Evolutionary conservation across 2,113 vertebrate genomes (phyloP), one percentile per base, ranked within the genome.

Genomic region (Ptilorrhoa leucosticta): DNA sequence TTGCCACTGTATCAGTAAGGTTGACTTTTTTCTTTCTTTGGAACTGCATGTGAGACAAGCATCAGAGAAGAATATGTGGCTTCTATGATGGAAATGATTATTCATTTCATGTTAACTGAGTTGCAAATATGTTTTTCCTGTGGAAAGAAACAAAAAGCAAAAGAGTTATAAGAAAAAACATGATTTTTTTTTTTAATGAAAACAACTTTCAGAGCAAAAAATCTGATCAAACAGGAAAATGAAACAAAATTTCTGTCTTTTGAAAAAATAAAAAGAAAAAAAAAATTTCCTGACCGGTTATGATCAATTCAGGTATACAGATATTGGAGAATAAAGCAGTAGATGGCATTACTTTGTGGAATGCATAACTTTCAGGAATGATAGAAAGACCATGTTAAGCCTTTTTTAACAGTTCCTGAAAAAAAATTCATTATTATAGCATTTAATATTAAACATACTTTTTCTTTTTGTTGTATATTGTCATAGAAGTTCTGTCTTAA

Each of bases 1-100:
- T 72, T 69, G 31, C 26, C 35, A 33, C 18, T 39, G 5, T 37
- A n/a, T 26, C 33, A 76, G 14, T 40, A 51, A 60, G 0, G 0
- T 11, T 60, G 24, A 14, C 21, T 79, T 64, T 8, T 56, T 82
- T 70, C 27, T 76, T 37, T 48, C 23, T 66, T 31, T 63, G 39
- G 51, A 93, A 39, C 30, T 75, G 12, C 16, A 31, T 15, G 1
- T 24, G 24, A 77, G 37, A 79, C 35, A 84, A 75, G 9, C 30
- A 54, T 84, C 33, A 87, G 72, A 89, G 70, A 44, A 86, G 15
- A 60, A 56, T 15, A 15, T 23, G 31, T 63, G 23, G 6, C 5
- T 82, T 84, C 50, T 26, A 9, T 75, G 20, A 22, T 42, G 20
- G 83, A 45, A 82, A 70, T 54, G 4, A 45, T 73, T 58, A 50